Conservation (phyloP, 2,113 vertebrate genomes). For the Heterotis niloticus region DNA sequence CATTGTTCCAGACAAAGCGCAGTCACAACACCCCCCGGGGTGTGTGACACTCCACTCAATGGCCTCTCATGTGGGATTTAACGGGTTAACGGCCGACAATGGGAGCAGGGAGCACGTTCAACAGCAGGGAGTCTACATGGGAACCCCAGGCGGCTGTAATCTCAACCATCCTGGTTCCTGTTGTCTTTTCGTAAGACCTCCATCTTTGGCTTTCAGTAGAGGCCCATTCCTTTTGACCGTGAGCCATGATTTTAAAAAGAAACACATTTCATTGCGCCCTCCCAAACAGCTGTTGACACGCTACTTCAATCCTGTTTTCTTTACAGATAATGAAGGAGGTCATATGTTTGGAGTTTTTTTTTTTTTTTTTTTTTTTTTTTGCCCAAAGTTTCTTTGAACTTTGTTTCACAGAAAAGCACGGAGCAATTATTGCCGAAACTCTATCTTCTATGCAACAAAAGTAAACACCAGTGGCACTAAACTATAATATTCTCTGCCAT, state of each 20-base stretch:
- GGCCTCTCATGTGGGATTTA: constrained; percentile 47
- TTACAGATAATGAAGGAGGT: background rate
- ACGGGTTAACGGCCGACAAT: constrained; percentile 48
- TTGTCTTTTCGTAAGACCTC: constrained; percentile 30
- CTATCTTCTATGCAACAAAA: background rate
- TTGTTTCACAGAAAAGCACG: background rate
- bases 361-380: no score
- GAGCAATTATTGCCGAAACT: background rate
- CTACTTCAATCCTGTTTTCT: background rate
- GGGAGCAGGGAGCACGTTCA: constrained; percentile 39
- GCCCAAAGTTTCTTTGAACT: background rate
- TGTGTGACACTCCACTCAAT: constrained; percentile 43
- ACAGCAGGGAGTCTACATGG: constrained; percentile 29
- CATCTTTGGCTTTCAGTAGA: background rate
- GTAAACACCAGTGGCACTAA: background rate
- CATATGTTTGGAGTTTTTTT: background rate
- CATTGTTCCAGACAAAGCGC: constrained; percentile 46
- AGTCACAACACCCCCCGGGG: constrained; percentile 38
- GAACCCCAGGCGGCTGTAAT: constrained; percentile 36
- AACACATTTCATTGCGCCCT: background rate
- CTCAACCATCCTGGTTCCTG: constrained; percentile 36
- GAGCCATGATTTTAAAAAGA: background rate
- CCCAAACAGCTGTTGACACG: background rate
- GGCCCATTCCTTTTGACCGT: background rate
- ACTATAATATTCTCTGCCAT: background rate